Percentiles rank a stretch among this genome's conserved stretches.
These are phyloP conservation scores for Tinamus guttatus DNA, from an alignment of 2,113 vertebrate genomes.

Conservation along the genomic window DNA sequence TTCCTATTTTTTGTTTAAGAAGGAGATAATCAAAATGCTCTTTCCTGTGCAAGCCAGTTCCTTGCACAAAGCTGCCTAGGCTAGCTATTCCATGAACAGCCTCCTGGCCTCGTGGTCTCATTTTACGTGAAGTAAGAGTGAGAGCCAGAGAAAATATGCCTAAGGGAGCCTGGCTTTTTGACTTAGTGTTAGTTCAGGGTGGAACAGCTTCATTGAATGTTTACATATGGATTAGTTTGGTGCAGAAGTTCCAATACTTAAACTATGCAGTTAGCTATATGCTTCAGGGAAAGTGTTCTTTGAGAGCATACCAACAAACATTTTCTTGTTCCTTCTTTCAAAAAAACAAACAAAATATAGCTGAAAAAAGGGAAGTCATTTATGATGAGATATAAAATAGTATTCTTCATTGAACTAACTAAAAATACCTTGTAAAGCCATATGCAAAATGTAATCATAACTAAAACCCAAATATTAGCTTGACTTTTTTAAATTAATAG, in stretches of 20 bases:
- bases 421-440: neutral
- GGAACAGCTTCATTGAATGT: neutral
- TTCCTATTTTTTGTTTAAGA: neutral
- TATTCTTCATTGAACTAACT: neutral
- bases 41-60: neutral
- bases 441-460: neutral
- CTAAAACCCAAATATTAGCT: neutral
- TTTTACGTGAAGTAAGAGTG: neutral
- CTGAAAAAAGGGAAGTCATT: neutral
- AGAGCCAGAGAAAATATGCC: neutral
- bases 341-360: neutral
- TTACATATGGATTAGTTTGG: neutral
- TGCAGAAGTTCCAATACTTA: neutral
- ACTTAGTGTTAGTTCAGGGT: neutral
- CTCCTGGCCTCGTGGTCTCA: neutral
- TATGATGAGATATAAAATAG: neutral
- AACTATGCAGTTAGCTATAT: neutral
- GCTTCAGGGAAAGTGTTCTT: neutral
- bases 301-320: neutral
- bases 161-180: neutral
- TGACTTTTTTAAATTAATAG: neutral
- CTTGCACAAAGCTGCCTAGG: neutral
- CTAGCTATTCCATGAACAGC: neutral
- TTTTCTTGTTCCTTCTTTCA: neutral
- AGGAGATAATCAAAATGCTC: neutral